Conservation (phyloP, 2,888 invertebrate species). For the Parasteatoda lunata region DNA sequence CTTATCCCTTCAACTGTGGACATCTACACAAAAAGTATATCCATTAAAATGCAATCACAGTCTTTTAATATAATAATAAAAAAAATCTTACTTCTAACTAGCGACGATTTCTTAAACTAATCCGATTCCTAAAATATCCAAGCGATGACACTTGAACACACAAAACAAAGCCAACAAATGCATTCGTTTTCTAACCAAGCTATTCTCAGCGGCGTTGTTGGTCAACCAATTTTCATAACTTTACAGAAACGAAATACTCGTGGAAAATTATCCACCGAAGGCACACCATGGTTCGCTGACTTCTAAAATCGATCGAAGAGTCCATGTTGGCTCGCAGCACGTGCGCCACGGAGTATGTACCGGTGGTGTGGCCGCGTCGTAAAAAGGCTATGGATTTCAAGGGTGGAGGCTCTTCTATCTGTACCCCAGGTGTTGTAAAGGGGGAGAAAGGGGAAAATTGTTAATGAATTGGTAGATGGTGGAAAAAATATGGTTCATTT, state of each 20-base stretch:
- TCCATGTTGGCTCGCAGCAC: constrained; percentile 33
- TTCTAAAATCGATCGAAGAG: constrained; percentile 38
- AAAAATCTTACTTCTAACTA: too few relatives aligned
- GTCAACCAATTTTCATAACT: background rate
- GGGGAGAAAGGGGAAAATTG: background rate
- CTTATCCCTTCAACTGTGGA: too few relatives aligned
- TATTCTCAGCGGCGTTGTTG: background rate
- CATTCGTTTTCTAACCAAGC: too few relatives aligned
- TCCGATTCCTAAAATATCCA: too few relatives aligned
- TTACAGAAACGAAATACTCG: too few relatives aligned
- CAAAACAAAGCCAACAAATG: too few relatives aligned
- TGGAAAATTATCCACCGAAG: too few relatives aligned
- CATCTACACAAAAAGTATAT: too few relatives aligned
- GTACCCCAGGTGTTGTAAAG: constrained; percentile 14
- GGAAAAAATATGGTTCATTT: background rate
- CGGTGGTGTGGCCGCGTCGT: constrained; percentile 16
- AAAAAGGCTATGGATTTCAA: background rate
- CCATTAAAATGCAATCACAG: too few relatives aligned
- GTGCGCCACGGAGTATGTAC: constrained; percentile 45
- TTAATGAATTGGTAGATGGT: background rate
- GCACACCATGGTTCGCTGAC: constrained; percentile 16
- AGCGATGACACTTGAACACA: too few relatives aligned
- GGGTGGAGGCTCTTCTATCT: constrained; percentile 5
- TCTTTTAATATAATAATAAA: too few relatives aligned
- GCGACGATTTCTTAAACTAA: too few relatives aligned